Conservation (phyloP, 2,113 vertebrate genomes). For the Manacus vitellinus region DNA sequence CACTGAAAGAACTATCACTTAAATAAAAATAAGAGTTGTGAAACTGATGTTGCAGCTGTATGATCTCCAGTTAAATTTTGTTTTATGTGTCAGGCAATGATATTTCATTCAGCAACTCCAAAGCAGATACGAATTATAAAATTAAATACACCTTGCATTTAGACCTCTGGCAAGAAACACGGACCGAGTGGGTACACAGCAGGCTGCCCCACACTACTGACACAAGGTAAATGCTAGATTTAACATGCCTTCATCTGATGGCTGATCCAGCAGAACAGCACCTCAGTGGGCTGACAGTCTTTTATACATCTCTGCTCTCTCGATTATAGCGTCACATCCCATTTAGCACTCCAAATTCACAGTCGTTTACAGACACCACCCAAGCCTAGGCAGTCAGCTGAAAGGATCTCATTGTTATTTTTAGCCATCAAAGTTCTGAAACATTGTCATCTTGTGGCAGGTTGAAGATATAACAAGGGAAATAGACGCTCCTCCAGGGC, state of each 20-base stretch:
- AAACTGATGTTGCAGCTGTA: background rate
- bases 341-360: background rate
- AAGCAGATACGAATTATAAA: background rate
- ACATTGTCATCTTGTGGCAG: conserved; percentile 58
- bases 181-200: rapidly evolving
- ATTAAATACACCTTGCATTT: background rate
- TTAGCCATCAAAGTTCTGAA: conserved; percentile 25
- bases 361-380: background rate
- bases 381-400: background rate
- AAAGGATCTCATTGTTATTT: background rate
- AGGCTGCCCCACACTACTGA: background rate
- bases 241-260: background rate
- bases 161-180: background rate
- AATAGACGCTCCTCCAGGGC: background rate
- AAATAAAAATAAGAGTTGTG: conserved; percentile 7
- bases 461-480: conserved; percentile 1
- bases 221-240: background rate
- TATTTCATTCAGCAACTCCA: background rate
- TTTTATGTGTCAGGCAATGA: background rate
- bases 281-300: background rate
- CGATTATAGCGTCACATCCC: background rate
- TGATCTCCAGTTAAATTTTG: background rate
- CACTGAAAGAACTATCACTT: conserved; percentile 19
- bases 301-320: background rate
- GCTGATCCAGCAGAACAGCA: conserved; percentile 13